Evolutionary conservation across 1,140 invertebrate species (phyloP).

Genomic region (Brachionus rubens): DNA sequence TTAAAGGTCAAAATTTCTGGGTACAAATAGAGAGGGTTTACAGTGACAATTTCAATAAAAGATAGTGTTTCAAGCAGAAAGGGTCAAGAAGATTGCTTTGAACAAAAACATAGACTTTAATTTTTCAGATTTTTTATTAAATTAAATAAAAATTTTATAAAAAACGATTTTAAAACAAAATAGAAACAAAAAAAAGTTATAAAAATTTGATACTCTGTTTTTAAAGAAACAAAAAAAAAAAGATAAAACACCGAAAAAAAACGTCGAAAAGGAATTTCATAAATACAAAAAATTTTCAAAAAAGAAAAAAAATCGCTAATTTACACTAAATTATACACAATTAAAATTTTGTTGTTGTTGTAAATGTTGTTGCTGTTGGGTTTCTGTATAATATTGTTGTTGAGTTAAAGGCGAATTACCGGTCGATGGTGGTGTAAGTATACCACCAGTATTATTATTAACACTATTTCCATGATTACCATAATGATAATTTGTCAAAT

Average conservation of each 20-base stretch:
- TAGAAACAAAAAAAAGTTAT: background rate
- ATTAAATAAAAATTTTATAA: too few species aligned
- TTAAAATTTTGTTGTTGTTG: conserved; percentile 34
- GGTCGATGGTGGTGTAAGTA: conserved; percentile 44
- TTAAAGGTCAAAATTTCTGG: too few species aligned
- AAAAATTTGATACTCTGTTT: too few species aligned
- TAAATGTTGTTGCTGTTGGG: background rate
- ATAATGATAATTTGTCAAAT: conserved; percentile 38
- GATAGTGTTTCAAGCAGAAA: too few species aligned
- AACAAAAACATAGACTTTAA: too few species aligned
- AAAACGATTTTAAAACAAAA: too few species aligned
- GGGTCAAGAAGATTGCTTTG: too few species aligned
- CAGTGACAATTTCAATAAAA: too few species aligned
- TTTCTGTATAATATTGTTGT: background rate
- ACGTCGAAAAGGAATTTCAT: conserved; percentile 13
- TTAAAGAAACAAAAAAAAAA: background rate
- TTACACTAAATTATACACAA: background rate
- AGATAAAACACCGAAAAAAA: background rate
- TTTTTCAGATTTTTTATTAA: too few species aligned
- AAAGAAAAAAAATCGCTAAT: conserved; percentile 11
- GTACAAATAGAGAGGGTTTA: too few species aligned
- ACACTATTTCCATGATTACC: background rate
- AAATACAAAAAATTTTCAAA: conserved; percentile 1
- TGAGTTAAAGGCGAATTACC: conserved; percentile 30
- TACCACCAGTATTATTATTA: conserved; percentile 1